These are phyloP conservation scores for Drosophila demipolita DNA, from an alignment of 2,888 invertebrate species.

Conservation along the genomic window DNA sequence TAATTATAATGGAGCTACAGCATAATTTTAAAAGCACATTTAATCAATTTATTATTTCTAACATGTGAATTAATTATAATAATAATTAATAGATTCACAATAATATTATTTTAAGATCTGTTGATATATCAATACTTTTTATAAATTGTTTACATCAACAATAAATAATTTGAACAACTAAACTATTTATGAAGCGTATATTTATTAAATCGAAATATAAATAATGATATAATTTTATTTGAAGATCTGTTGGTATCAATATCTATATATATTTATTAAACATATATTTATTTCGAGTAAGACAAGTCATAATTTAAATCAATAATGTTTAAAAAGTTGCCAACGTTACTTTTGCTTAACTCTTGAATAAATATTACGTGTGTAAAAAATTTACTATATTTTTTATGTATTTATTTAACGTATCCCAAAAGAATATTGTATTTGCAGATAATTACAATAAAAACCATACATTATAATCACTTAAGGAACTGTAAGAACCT, in stretches of 20 bases:
- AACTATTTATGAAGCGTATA: too few species aligned
- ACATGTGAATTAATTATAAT: neutral
- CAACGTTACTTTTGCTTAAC: neutral
- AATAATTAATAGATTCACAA: neutral
- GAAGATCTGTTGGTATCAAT: neutral
- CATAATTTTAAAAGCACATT: neutral
- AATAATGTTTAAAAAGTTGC: neutral
- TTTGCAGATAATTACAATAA: neutral
- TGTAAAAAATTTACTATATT: neutral
- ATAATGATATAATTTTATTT: neutral
- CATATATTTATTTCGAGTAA: neutral
- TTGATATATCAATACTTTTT: too few species aligned
- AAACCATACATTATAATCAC: neutral
- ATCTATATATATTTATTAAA: neutral
- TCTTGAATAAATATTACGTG: neutral
- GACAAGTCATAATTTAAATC: neutral
- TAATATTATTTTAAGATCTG: too few species aligned
- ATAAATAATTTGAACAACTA: too few species aligned
- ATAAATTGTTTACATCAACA: too few species aligned
- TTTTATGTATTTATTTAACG: neutral
- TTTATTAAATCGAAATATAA: neutral
- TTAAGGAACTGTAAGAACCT: neutral
- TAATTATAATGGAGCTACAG: neutral
- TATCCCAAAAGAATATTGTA: too few species aligned
- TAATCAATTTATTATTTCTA: neutral